Percentiles rank a stretch among this genome's conserved stretches.
These are phyloP conservation scores for Atethmia centrago DNA, from an alignment of 2,888 invertebrate genomes.

Conservation along the genomic window DNA sequence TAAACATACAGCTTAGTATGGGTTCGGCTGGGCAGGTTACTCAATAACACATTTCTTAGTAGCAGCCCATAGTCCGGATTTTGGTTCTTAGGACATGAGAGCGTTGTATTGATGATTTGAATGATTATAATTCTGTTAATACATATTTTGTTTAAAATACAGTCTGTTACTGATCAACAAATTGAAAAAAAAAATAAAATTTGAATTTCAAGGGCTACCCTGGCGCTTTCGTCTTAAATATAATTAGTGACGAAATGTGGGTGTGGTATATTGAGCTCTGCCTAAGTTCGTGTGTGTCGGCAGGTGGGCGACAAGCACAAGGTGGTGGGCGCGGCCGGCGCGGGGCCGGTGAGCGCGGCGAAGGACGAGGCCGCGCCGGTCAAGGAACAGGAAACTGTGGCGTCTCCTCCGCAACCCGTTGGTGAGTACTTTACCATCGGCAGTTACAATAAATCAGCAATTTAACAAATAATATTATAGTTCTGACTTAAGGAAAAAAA, in stretches of 20 bases:
- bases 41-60: too few relatives aligned
- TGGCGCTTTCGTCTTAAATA: neutral
- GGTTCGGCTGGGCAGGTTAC: too few relatives aligned
- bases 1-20: too few relatives aligned
- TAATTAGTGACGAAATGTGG: neutral
- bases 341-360: conserved; percentile 48
- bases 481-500: neutral
- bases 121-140: neutral
- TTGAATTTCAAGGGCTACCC: too few relatives aligned
- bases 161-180: neutral
- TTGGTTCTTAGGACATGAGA: neutral
- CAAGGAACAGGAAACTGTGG: conserved; percentile 68
- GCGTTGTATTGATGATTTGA: neutral
- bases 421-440: conserved; percentile 44
- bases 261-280: neutral
- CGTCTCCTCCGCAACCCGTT: conserved; percentile 67
- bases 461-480: too few relatives aligned
- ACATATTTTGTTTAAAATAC: neutral
- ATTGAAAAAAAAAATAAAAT: neutral
- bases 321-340: conserved; percentile 67
- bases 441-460: neutral
- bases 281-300: conserved; percentile 7
- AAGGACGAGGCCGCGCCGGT: conserved; percentile 60
- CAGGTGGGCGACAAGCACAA: conserved; percentile 81
- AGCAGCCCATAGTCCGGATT: too few relatives aligned